These are phyloP conservation scores for Oxyruncus cristatus DNA, from an alignment of 2,113 vertebrate genomes.

Conservation along the genomic window DNA sequence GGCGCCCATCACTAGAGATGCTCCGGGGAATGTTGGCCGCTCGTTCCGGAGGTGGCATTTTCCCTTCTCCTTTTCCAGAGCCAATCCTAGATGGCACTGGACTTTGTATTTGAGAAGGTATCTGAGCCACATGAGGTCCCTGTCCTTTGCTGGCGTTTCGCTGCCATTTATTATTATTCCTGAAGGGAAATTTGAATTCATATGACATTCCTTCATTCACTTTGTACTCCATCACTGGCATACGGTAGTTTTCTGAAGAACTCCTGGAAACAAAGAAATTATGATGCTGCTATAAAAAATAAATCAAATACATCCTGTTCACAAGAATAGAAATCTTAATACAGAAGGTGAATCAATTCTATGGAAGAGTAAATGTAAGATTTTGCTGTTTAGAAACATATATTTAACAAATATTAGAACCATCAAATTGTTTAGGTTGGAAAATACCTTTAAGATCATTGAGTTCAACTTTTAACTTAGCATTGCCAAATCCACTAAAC, in stretches of 20 bases:
- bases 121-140: conserved; percentile 84
- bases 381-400: neutral
- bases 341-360: neutral
- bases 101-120: conserved; percentile 83
- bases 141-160: conserved; percentile 82
- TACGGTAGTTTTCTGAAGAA: conserved; percentile 92
- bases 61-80: conserved; percentile 78
- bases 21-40: conserved; percentile 88
- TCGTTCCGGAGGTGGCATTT: conserved; percentile 83
- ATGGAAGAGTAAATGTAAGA: neutral
- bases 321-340: neutral
- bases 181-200: conserved; percentile 93
- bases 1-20: conserved; percentile 92
- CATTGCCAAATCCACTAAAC: neutral
- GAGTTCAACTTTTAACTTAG: neutral
- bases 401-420: neutral
- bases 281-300: neutral
- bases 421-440: neutral
- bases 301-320: neutral
- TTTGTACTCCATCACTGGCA: conserved; percentile 96
- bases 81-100: conserved; percentile 72
- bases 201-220: conserved; percentile 91
- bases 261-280: conserved; percentile 74
- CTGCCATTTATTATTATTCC: conserved; percentile 92
- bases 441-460: neutral